A percentile compares a stretch with the other conserved stretches of the same genome.
These are phyloP conservation scores for Monopterus albus DNA, from an alignment of 2,113 vertebrate genomes.

Conservation along the genomic window DNA sequence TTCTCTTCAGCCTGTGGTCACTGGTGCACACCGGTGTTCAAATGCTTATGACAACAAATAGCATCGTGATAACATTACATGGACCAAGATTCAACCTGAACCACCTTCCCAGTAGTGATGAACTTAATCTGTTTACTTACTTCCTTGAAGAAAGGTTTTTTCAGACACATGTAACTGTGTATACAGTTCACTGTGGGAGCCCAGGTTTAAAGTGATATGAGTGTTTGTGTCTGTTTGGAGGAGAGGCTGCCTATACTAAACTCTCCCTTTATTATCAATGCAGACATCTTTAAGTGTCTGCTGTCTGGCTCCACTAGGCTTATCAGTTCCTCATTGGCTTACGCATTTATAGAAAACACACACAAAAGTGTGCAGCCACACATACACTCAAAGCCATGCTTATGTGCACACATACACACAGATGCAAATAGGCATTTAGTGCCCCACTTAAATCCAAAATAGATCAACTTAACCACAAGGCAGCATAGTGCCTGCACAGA, in stretches of 20 bases:
- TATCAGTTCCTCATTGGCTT: constrained; percentile 79
- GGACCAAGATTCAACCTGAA: constrained; percentile 24
- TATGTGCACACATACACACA: constrained; percentile 24
- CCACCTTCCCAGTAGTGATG: constrained; percentile 13
- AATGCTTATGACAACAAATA: constrained; percentile 57
- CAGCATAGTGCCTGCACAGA: constrained; percentile 38
- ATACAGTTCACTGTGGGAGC: constrained; percentile 31
- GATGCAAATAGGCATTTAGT: constrained; percentile 56
- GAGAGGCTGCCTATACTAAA: constrained; percentile 45
- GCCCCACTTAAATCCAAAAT: constrained; percentile 61
- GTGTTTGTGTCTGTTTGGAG: constrained; percentile 20
- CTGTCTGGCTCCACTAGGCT: constrained; percentile 82
- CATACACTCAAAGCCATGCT: constrained; percentile 33
- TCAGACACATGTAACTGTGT: constrained; percentile 32
- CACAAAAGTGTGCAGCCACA: constrained; percentile 45
- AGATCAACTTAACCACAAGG: constrained; percentile 61
- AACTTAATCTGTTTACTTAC: constrained; percentile 49
- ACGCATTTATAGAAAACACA: constrained; percentile 72
- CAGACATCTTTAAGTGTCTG: constrained; percentile 81
- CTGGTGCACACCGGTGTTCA: neutral
- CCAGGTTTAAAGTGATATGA: constrained; percentile 29
- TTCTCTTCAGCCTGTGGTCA: constrained; percentile 1
- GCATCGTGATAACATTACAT: constrained; percentile 58
- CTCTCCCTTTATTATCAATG: constrained; percentile 73
- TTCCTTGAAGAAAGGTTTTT: constrained; percentile 53